Percentiles rank a stretch among this genome's conserved stretches.
Evolutionary conservation across 2,888 invertebrate genomes (phyloP).

Genomic region (Hyposoter dolosus): DNA sequence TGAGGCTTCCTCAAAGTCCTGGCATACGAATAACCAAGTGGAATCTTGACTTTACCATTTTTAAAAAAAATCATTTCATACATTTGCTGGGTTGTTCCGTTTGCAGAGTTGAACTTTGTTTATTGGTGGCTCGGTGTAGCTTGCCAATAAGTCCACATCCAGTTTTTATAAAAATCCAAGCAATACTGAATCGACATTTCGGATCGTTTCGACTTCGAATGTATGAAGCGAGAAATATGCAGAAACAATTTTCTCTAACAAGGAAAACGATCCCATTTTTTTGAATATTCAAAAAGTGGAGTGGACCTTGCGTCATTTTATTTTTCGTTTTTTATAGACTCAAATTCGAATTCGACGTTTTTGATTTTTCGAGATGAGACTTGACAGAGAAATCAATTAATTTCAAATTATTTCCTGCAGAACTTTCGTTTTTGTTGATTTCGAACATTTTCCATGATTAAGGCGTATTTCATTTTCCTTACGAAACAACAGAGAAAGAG

Average conservation of each 20-base stretch:
- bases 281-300: neutral
- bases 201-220: neutral
- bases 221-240: neutral
- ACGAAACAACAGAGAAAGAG: neutral
- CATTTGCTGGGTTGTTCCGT: too few relatives aligned
- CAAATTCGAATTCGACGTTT: neutral
- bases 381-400: neutral
- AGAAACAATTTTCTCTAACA: neutral
- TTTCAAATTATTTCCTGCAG: neutral
- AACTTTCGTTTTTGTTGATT: neutral
- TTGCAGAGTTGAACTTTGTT: neutral
- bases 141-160: neutral
- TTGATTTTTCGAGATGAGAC: neutral
- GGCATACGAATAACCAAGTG: neutral
- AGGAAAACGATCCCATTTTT: neutral
- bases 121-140: neutral
- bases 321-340: neutral
- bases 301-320: too few relatives aligned
- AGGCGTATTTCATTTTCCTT: conserved; percentile 4
- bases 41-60: neutral
- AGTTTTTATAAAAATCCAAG: neutral
- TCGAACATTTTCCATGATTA: neutral
- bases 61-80: neutral
- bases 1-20: neutral
- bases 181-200: neutral